Conservation (phyloP, 2,797 vertebrate species). For the Rhadinocentrus ornatus region DNA sequence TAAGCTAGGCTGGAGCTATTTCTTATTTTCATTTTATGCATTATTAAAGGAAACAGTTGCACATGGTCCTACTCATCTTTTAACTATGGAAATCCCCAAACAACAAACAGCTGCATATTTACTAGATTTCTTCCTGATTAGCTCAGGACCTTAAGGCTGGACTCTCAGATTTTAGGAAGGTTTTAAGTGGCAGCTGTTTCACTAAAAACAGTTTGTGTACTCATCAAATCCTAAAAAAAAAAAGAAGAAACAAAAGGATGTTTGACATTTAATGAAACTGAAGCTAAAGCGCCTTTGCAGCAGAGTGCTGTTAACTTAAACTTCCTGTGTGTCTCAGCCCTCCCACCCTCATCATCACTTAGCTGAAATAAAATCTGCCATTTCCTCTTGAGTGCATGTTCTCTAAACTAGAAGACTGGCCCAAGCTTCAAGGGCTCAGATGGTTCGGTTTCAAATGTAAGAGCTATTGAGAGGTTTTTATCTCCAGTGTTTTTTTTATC, state of each 20-base stretch:
- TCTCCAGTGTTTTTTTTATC: conserved; percentile 62
- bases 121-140: not conserved
- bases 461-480: conserved; percentile 54
- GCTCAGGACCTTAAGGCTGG: not conserved
- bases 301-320: conserved; percentile 13
- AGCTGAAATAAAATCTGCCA: conserved; percentile 42
- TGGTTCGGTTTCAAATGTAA: conserved; percentile 64
- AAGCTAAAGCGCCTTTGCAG: conserved; percentile 11
- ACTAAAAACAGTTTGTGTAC: not conserved
- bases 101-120: not conserved
- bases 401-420: conserved; percentile 29
- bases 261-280: not conserved
- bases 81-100: conserved; percentile 24
- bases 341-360: conserved; percentile 4
- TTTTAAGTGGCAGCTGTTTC: not conserved
- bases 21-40: conserved; percentile 18
- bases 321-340: conserved; percentile 15
- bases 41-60: conserved; percentile 26
- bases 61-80: conserved; percentile 17
- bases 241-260: not conserved
- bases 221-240: not conserved
- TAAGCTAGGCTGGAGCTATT: conserved; percentile 26
- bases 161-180: not conserved
- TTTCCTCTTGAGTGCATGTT: conserved; percentile 55
- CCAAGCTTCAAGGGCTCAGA: conserved; percentile 43